Evolutionary conservation across 2,797 vertebrate genomes (phyloP).

Genomic region (Diplodus sargus): DNA sequence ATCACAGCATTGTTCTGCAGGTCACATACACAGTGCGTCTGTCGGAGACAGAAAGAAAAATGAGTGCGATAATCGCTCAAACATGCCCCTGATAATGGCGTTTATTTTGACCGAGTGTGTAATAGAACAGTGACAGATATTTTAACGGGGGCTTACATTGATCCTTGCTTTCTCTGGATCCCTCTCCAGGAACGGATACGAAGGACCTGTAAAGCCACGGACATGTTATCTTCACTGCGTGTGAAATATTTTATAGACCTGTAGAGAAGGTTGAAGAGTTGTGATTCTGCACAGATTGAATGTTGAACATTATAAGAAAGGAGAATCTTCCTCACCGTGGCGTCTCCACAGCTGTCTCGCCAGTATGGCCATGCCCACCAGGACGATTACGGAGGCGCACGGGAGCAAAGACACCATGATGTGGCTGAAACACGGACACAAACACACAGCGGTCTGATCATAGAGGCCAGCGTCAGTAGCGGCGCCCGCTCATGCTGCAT

Average conservation of each 20-base stretch:
- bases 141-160: slow-evolving; percentile 54
- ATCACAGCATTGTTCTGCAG: slow-evolving; percentile 49
- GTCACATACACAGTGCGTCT: slow-evolving; percentile 58
- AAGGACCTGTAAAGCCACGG: slow-evolving; percentile 5
- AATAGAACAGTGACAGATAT: slow-evolving; percentile 6
- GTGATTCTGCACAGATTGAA: neutral
- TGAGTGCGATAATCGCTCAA: neutral
- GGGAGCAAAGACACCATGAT: slow-evolving; percentile 61
- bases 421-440: slow-evolving; percentile 66
- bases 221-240: neutral
- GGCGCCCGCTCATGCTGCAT: neutral
- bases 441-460: neutral
- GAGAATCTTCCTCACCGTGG: slow-evolving; percentile 71
- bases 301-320: slow-evolving; percentile 15
- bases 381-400: slow-evolving; percentile 59
- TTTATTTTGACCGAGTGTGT: slow-evolving; percentile 1
- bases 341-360: slow-evolving; percentile 55
- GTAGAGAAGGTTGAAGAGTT: neutral
- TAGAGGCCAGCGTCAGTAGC: neutral
- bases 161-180: slow-evolving; percentile 40
- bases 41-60: slow-evolving; percentile 23
- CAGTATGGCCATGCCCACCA: slow-evolving; percentile 54
- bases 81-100: neutral
- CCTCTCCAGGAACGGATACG: slow-evolving; percentile 50
- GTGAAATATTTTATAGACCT: neutral